Conservation (phyloP, 2,888 invertebrate species). For the Drosophila koepferae region DNA sequence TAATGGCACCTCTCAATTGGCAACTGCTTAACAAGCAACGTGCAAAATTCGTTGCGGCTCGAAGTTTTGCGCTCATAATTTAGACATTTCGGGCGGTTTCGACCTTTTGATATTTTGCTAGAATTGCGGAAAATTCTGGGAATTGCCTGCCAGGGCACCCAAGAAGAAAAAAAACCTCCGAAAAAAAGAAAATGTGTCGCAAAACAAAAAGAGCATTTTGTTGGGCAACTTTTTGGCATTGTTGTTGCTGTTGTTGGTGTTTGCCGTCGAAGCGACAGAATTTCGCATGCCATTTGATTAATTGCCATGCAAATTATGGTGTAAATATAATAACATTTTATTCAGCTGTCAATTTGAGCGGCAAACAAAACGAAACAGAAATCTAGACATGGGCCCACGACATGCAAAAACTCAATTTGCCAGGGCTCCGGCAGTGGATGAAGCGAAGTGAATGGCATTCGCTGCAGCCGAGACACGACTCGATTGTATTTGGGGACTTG, state of each 20-base stretch:
- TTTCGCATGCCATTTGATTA: conserved; percentile 82
- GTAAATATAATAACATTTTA: conserved; percentile 82
- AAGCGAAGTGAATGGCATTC: conserved; percentile 81
- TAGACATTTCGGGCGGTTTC: conserved; percentile 72
- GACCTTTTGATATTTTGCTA: conserved; percentile 58
- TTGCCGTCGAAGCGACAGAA: conserved; percentile 53
- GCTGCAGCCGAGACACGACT: conserved; percentile 73
- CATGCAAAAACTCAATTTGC: conserved; percentile 81
- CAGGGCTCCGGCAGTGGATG: conserved; percentile 60
- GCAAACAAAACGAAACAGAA: conserved; percentile 57
- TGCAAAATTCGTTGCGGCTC: conserved; percentile 36
- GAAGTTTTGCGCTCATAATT: conserved; percentile 64
- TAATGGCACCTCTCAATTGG: conserved; percentile 16
- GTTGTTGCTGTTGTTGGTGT: conserved; percentile 17
- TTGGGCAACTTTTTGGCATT: conserved; percentile 57
- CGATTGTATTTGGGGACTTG: neutral
- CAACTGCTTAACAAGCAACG: conserved; percentile 49
- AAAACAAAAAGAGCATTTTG: conserved; percentile 28
- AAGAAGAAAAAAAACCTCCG: neutral
- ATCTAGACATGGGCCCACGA: conserved; percentile 70
- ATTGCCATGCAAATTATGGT: conserved; percentile 82
- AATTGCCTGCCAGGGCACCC: conserved; percentile 40
- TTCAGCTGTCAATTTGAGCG: conserved; percentile 79
- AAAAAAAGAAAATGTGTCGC: conserved; percentile 64
- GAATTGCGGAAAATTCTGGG: conserved; percentile 54